These are phyloP conservation scores for Palythoa grandis DNA, from an alignment of 92 coral and sea anemone species.

Conservation along the genomic window DNA sequence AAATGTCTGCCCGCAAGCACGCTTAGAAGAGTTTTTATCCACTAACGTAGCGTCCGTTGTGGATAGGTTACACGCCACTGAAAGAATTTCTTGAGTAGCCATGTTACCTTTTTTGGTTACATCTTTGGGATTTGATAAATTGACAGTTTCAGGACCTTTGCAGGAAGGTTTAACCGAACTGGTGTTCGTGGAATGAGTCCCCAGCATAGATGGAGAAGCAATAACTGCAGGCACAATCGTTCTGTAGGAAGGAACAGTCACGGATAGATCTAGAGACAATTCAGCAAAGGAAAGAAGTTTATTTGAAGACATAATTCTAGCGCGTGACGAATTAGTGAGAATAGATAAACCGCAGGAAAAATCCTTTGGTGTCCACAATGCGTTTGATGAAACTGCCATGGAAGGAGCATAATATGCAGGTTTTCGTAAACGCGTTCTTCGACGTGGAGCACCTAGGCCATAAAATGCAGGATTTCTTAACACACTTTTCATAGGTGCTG, in stretches of 20 bases:
- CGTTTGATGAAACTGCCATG: background rate
- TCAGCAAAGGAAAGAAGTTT: background rate
- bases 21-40: background rate
- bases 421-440: background rate
- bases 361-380: background rate
- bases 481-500: background rate
- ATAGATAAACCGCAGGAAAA: background rate
- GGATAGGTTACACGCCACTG: background rate
- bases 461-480: background rate
- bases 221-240: background rate
- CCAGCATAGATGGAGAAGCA: background rate
- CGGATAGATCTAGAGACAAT: background rate
- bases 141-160: background rate
- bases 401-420: background rate
- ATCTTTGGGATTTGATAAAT: background rate
- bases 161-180: background rate
- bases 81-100: background rate
- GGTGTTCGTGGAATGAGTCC: background rate
- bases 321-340: background rate
- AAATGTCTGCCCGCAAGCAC: background rate
- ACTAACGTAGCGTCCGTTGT: background rate
- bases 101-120: background rate
- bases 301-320: background rate
- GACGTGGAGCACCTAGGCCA: background rate
- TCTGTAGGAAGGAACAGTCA: background rate